Percentiles rank a stretch among this genome's conserved stretches.
These are phyloP conservation scores for Odocoileus hemionus DNA, from an alignment of 2,113 vertebrate genomes.

Conservation along the genomic window DNA sequence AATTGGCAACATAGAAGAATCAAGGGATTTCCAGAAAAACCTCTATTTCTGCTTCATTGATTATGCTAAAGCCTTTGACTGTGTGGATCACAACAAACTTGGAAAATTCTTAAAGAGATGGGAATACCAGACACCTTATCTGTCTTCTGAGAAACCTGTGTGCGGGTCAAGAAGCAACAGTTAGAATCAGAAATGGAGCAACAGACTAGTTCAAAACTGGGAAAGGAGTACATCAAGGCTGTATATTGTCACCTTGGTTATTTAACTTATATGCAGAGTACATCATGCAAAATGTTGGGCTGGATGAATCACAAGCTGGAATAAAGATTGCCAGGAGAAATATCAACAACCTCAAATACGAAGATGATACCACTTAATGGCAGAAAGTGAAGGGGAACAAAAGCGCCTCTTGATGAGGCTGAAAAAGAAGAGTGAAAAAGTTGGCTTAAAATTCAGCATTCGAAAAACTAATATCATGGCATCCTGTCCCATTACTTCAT, in stretches of 20 bases:
- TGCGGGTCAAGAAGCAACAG: background rate
- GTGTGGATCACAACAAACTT: background rate
- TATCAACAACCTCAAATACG: background rate
- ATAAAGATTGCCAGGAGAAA: background rate
- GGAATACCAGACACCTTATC: background rate
- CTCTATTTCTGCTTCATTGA: background rate
- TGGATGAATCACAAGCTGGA: background rate
- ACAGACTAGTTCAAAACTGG: background rate
- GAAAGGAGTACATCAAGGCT: background rate
- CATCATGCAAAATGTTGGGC: background rate
- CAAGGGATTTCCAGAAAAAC: background rate
- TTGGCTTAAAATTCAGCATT: background rate
- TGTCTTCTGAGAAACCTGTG: background rate
- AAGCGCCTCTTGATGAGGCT: background rate
- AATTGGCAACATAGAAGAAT: background rate
- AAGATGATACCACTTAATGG: background rate
- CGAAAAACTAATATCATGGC: background rate
- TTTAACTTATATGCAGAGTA: background rate
- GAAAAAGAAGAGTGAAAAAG: background rate
- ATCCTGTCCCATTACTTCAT: background rate
- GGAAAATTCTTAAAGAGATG: background rate
- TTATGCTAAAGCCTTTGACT: background rate
- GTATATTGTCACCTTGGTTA: background rate
- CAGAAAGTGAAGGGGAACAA: background rate
- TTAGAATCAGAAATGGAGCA: background rate